Conservation (phyloP, 2,888 invertebrate species). For the Troides aeacus region DNA sequence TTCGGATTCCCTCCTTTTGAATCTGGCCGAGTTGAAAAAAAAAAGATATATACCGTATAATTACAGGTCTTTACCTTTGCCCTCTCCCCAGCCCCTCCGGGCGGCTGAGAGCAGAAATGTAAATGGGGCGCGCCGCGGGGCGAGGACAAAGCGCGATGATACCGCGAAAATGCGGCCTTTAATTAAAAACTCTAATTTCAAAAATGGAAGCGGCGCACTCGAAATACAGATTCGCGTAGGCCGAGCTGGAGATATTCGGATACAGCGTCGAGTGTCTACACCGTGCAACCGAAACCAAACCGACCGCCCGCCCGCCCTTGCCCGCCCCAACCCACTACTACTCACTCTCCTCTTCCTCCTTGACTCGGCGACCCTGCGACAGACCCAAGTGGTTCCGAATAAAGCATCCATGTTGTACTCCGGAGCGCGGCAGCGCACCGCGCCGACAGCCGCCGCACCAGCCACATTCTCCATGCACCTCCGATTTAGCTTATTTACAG, state of each 20-base stretch:
- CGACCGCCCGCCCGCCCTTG: slow-evolving; percentile 5
- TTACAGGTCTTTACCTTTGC: slow-evolving; percentile 36
- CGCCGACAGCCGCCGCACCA: too few relatives aligned
- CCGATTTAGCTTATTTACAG: too few relatives aligned
- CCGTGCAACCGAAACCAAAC: not conserved
- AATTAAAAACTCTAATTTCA: slow-evolving; percentile 53
- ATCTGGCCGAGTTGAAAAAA: slow-evolving; percentile 25
- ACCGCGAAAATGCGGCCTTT: slow-evolving; percentile 43
- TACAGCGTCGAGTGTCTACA: slow-evolving; percentile 5
- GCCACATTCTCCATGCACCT: too few relatives aligned
- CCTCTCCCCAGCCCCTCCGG: not conserved
- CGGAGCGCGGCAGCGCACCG: too few relatives aligned
- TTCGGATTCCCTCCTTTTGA: slow-evolving; percentile 33
- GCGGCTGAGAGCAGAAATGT: too few relatives aligned
- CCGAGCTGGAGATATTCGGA: slow-evolving; percentile 20
- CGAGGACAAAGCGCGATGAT: slow-evolving; percentile 44
- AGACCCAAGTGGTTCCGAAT: too few relatives aligned
- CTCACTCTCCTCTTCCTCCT: too few relatives aligned
- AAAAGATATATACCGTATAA: slow-evolving; percentile 35
- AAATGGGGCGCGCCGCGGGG: not conserved
- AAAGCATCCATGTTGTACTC: too few relatives aligned
- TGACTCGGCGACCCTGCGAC: too few relatives aligned
- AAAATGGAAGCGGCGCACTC: slow-evolving; percentile 33
- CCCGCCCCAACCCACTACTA: not conserved
- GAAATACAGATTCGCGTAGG: slow-evolving; percentile 21